These are phyloP conservation scores for Acrocyrtus sp. DNA, from an alignment of 2,888 invertebrate genomes.

Conservation along the genomic window DNA sequence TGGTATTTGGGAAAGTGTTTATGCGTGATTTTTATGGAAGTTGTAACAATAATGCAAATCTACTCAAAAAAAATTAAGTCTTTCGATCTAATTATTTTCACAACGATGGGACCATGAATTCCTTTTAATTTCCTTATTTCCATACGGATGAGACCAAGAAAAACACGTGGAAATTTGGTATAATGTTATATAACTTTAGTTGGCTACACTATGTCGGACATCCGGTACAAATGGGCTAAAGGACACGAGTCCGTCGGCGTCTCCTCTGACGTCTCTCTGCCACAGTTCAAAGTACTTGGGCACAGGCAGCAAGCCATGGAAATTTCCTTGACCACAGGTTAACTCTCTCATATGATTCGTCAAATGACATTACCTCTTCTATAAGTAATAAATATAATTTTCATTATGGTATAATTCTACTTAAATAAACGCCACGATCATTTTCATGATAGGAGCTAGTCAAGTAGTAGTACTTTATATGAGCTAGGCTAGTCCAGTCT, in stretches of 20 bases:
- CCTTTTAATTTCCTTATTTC: not conserved
- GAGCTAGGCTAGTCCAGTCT: too few relatives aligned
- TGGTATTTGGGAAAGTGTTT: constrained; percentile 7
- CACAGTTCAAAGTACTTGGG: constrained; percentile 98
- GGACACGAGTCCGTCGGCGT: constrained; percentile 95
- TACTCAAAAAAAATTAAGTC: too few relatives aligned
- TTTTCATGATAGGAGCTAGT: too few relatives aligned
- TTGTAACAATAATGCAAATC: too few relatives aligned
- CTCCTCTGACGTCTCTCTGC: constrained; percentile 94
- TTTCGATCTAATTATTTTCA: not conserved
- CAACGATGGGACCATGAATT: not conserved
- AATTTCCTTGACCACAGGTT: constrained; percentile 97
- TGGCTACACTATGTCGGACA: constrained; percentile 98
- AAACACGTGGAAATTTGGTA: constrained; percentile 27
- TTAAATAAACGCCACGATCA: too few relatives aligned
- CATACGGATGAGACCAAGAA: not conserved
- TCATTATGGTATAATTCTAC: too few relatives aligned
- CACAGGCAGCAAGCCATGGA: constrained; percentile 96
- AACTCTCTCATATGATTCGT: constrained; percentile 52
- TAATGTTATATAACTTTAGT: constrained; percentile 72
- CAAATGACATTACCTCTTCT: constrained; percentile 35
- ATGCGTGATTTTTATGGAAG: too few relatives aligned
- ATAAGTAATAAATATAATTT: too few relatives aligned
- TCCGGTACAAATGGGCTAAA: constrained; percentile 97
- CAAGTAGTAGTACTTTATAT: too few relatives aligned